Evolutionary conservation across 2,797 vertebrate species (phyloP).

Genomic region (Alca torda): DNA sequence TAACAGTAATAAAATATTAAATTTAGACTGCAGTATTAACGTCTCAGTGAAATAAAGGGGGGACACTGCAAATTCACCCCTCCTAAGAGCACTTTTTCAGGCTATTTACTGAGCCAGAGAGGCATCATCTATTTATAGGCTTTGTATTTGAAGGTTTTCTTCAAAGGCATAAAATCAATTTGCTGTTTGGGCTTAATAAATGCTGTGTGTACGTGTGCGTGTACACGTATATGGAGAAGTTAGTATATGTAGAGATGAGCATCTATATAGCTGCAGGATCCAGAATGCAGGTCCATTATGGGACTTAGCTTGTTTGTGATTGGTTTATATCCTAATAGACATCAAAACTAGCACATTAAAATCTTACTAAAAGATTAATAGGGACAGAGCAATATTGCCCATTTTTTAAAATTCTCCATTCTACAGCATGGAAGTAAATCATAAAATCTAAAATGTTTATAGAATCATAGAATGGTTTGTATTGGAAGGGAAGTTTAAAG

Average conservation of each 20-base stretch:
- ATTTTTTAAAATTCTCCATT: background rate
- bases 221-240: background rate
- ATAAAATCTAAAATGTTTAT: background rate
- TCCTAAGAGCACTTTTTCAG: background rate
- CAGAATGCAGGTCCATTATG: background rate
- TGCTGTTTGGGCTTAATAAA: background rate
- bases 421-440: background rate
- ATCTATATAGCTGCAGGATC: background rate
- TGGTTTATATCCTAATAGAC: background rate
- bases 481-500: background rate
- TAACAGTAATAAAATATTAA: background rate
- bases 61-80: background rate
- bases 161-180: conserved; percentile 15
- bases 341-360: background rate
- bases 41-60: background rate
- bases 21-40: background rate
- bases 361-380: background rate
- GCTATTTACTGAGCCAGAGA: conserved; percentile 14
- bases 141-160: conserved; percentile 9
- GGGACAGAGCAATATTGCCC: background rate
- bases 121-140: background rate
- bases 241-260: background rate
- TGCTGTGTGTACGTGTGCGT: fast-evolving
- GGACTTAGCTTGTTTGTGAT: background rate
- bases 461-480: background rate